Evolutionary conservation across 2,797 vertebrate species (phyloP), one percentile per base, ranked within the genome.

Genomic region (Alcedo atthis): DNA sequence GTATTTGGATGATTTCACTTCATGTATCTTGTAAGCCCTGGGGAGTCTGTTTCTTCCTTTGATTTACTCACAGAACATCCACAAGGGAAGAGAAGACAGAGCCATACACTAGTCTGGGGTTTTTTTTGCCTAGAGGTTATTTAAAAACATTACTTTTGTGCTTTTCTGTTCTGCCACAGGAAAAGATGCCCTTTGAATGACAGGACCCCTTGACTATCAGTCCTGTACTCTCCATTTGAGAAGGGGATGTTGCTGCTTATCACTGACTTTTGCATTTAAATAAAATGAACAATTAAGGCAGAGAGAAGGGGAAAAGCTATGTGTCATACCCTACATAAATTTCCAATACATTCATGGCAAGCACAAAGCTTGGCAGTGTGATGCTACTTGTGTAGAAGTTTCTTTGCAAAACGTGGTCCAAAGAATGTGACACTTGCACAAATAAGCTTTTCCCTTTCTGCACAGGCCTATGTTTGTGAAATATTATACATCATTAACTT

Each of bases 371-470:
- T 92, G 88, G 61, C 84, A 82, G 48, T 53, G 24, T 18, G 49
- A 48, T 74, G 33, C 58, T 76, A 6, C 62, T 49, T 58, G 45
- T 37, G 0, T 3, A 53, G 87, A 83, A 86, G 62, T 51, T 49
- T 33, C 59, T 88, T 61, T 78, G 66, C 75, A 78, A 80, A 89
- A 63, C 42, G 1, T 0, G 16, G 15, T 37, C 32, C 32, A 8
- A 85, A 68, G 81, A 69, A 85, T 49, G 68, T 42, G 75, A 73
- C 67, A 33, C 46, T 92, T 75, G 76, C 68, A 87, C 81, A 78
- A 90, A 84, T 49, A 24, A 88, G 85, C 66, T 74, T 89, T 87
- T 80, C 77, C n/a, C 49, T 91, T 81, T 94, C 59, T 89, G 40
- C n/a, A 13, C 21, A 45, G 32, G 48, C 32, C 62, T 81, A 19